Base-by-base conservation (phyloP, 2,113 vertebrate species). In the Syngnathus typhle region DNA sequence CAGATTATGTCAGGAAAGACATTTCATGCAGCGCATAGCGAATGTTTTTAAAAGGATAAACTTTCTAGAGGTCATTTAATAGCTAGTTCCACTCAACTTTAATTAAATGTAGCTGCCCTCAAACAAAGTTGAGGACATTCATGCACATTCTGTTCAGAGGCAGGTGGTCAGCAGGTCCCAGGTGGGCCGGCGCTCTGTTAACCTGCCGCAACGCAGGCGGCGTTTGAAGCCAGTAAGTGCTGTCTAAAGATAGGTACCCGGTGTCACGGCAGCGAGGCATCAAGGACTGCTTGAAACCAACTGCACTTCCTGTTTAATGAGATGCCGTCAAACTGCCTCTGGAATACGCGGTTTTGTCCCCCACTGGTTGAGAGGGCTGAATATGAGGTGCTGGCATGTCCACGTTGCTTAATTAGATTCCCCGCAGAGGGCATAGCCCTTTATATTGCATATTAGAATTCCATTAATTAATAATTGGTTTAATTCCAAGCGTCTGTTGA, bases 261-360 rank as follows among this genome's bases (percentile, higher is more conserved):
- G 19, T 27, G 60, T 62, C 39, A 62, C 23, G 60, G 60, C 60
- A 23, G 60, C 60, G 60, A 61, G 60, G 60, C 60, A 43, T 61
- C 60, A 43, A 61, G 60, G n/a, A 62, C 60, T 39, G 38, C 39
- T 62, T 21, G 39, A 62, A 62, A 62, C 38, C 41, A 44, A 23
- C 21, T 15, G 60, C 39, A 44, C 39, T 62, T 62, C 60, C 60
- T 27, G 60, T 62, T 62, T 62, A 44, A 62, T 62, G 60, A 62
- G 60, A 44, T 44, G 60, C 60, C 60, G 21, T 62, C 60, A 62
- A 44, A 62, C 41, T 27, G 60, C 60, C 60, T 43, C 60, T n/a
- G 16, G 60, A 62, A 43, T 39, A 15, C 16, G 21, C 39, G 11
- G 8, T 39, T 39, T 38, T 39, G 21, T 43, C 39, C 60, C 60